Evolutionary conservation across 53 echinoderm and acorn worm species (phyloP).

Genomic region (Luidia sarsii): DNA sequence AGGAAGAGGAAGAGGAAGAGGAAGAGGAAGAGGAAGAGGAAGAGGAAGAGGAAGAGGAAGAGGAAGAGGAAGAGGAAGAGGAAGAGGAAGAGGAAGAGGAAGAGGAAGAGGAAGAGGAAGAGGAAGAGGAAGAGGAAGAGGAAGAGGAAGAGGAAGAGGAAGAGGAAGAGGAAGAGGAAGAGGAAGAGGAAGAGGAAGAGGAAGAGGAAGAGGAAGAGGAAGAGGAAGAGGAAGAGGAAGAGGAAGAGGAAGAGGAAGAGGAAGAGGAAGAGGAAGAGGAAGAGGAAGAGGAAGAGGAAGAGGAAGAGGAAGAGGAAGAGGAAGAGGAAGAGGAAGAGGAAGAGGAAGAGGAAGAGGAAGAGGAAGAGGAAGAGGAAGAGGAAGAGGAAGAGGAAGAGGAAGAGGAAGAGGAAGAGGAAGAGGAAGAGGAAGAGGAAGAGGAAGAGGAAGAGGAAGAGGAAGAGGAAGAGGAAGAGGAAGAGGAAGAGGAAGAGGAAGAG

Average conservation of each 20-base stretch:
- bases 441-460: conserved; percentile 50
- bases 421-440: conserved; percentile 49
- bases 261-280: not conserved
- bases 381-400: conserved; percentile 50
- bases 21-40: conserved; percentile 24
- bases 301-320: not conserved
- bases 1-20: conserved; percentile 24
- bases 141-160: too few species aligned
- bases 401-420: conserved; percentile 50
- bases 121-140: conserved; percentile 4
- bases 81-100: conserved; percentile 17
- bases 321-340: too few species aligned
- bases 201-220: not conserved
- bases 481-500: conserved; percentile 18
- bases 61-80: conserved; percentile 33
- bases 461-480: conserved; percentile 41
- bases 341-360: conserved; percentile 8
- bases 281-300: too few species aligned
- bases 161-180: too few species aligned
- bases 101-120: conserved; percentile 4
- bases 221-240: too few species aligned
- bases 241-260: not conserved
- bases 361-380: conserved; percentile 49
- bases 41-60: conserved; percentile 28
- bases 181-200: too few species aligned